Conservation (phyloP, 2,888 invertebrate species). For the Ashinkailepas kermadecensis region DNA sequence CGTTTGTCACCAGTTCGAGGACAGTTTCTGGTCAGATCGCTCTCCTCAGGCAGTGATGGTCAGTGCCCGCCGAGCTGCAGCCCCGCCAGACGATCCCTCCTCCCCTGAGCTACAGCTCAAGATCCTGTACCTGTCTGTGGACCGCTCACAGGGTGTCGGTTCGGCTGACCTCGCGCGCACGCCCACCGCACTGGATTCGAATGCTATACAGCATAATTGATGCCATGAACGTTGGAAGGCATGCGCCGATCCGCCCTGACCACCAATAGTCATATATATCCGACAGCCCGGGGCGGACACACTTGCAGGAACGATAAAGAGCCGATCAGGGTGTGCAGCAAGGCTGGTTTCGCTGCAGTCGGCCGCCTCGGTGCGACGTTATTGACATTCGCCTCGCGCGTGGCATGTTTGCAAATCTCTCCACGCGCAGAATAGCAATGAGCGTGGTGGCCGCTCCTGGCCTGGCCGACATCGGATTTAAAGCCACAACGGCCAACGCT, state of each 20-base stretch:
- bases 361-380: background rate
- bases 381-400: background rate
- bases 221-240: background rate
- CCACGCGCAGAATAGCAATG: background rate
- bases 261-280: background rate
- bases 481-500: no score
- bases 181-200: background rate
- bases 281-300: background rate
- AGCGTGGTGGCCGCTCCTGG: background rate
- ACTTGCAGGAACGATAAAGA: background rate
- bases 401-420: constrained; percentile 7
- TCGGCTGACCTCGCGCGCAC: no score
- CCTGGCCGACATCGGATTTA: background rate
- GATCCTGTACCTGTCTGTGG: no score
- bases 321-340: background rate
- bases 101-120: no score
- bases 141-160: no score
- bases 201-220: background rate
- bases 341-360: background rate
- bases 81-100: no score
- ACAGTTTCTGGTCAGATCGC: no score
- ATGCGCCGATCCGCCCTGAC: background rate
- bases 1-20: no score
- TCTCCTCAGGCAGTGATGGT: no score
- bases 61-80: no score